Conservation (phyloP, 2,113 vertebrate genomes). For the Electrona antarctica region DNA sequence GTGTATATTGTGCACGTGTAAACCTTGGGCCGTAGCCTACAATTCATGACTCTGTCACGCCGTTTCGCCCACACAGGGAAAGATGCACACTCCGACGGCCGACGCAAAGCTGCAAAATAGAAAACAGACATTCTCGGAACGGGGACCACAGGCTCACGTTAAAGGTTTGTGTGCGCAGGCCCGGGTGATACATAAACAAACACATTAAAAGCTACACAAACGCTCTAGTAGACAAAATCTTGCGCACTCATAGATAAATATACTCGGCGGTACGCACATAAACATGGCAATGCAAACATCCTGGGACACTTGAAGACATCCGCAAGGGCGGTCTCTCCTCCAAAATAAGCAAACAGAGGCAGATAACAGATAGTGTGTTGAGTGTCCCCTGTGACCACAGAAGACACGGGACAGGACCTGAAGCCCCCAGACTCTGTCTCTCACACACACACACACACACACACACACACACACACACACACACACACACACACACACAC, state of each 20-base stretch:
- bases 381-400: constrained; percentile 15
- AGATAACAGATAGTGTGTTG: constrained; percentile 45
- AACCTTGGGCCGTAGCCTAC: constrained; percentile 20
- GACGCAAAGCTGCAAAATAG: not conserved
- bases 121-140: constrained; percentile 22
- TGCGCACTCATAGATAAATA: constrained; percentile 46
- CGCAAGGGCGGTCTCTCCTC: constrained; percentile 34
- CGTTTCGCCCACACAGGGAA: constrained; percentile 40
- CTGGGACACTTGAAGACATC: constrained; percentile 47
- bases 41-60: constrained; percentile 58
- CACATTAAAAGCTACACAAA: constrained; percentile 45
- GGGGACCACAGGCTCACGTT: constrained; percentile 36
- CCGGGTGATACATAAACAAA: constrained; percentile 37
- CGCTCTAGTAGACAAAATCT: constrained; percentile 37
- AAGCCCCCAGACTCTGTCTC: constrained; percentile 33
- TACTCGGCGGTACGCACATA: constrained; percentile 39
- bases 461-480: constrained; percentile 74
- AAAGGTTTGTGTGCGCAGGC: constrained; percentile 30
- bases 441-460: constrained; percentile 45
- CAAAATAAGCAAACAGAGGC: constrained; percentile 58
- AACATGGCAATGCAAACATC: constrained; percentile 57
- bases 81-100: constrained; percentile 1
- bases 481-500: constrained; percentile 14
- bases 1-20: too few species aligned
- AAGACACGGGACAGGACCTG: constrained; percentile 43